phyloP scores from a whole-genome alignment of 2,888 invertebrate species.

The Chloromyia formosa region DNA sequence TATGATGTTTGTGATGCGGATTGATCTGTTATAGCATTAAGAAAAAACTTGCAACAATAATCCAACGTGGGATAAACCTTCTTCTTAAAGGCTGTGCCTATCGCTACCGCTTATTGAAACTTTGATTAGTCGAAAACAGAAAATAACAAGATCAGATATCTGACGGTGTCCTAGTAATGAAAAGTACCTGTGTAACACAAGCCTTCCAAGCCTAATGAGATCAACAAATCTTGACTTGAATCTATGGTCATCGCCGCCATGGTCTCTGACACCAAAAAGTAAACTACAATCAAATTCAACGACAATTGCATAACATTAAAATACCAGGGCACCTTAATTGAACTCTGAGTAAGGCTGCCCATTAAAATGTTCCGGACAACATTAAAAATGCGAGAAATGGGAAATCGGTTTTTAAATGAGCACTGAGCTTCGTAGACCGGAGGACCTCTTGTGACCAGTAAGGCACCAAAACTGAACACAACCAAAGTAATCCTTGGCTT shows the following conservation, averaged over 20 bases:
- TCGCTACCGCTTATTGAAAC: no score
- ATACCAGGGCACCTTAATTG: slow-evolving; percentile 45
- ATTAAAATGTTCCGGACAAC: slow-evolving; percentile 40
- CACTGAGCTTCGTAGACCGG: not conserved
- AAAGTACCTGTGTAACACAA: slow-evolving; percentile 9
- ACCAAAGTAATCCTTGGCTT: slow-evolving; percentile 18
- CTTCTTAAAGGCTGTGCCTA: no score
- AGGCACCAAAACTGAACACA: slow-evolving; percentile 16
- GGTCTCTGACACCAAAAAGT: no score
- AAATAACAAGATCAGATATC: no score
- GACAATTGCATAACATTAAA: slow-evolving; percentile 44
- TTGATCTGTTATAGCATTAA: no score
- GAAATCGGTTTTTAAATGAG: slow-evolving; percentile 47
- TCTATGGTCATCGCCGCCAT: slow-evolving; percentile 13
- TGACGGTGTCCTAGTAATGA: not conserved
- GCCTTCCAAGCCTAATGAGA: slow-evolving; percentile 38
- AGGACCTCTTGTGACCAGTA: slow-evolving; percentile 25
- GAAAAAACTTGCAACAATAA: no score
- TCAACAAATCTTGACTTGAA: slow-evolving; percentile 36
- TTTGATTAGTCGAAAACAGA: no score
- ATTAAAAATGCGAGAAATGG: slow-evolving; percentile 48
- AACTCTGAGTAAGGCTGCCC: slow-evolving; percentile 27
- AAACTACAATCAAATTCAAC: not conserved
- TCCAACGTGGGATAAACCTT: no score
- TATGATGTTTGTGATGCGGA: no score